Evolutionary conservation across 2,113 vertebrate species (phyloP).

Genomic region (Nerophis ophidion): DNA sequence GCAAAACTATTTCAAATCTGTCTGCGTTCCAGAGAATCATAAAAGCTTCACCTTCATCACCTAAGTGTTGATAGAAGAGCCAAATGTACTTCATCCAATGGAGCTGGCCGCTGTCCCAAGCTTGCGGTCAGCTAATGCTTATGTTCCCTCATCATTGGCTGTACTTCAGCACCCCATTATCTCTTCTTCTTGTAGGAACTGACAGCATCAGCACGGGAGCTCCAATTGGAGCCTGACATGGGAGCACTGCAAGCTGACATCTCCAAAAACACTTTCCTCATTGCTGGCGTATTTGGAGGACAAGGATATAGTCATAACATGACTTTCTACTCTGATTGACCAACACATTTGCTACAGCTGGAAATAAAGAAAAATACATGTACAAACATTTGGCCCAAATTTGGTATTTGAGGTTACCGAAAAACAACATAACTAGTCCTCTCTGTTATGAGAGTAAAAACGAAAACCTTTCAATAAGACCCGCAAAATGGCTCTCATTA

Average conservation of each 20-base stretch:
- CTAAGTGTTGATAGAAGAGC: neutral
- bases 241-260: slow-evolving; percentile 12
- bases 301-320: neutral
- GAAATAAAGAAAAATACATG: too few species aligned
- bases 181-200: slow-evolving; percentile 25
- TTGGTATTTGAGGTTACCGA: too few species aligned
- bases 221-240: slow-evolving; percentile 22
- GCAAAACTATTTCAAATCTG: neutral
- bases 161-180: slow-evolving; percentile 45
- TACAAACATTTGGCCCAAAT: too few species aligned
- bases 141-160: slow-evolving; percentile 36
- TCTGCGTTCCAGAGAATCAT: neutral
- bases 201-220: slow-evolving; percentile 27
- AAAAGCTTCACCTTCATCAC: neutral
- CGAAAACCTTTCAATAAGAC: too few species aligned
- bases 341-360: too few species aligned
- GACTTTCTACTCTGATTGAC: too few species aligned
- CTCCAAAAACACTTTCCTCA: neutral
- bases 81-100: neutral
- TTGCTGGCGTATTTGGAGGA: neutral
- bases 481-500: too few species aligned
- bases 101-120: slow-evolving; percentile 24
- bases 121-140: slow-evolving; percentile 34
- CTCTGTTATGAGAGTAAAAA: too few species aligned
- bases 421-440: too few species aligned